Percentiles rank a stretch among this genome's conserved stretches.
phyloP scores from a whole-genome alignment of 2,113 vertebrate genomes.

The Mastomys natalensis region DNA sequence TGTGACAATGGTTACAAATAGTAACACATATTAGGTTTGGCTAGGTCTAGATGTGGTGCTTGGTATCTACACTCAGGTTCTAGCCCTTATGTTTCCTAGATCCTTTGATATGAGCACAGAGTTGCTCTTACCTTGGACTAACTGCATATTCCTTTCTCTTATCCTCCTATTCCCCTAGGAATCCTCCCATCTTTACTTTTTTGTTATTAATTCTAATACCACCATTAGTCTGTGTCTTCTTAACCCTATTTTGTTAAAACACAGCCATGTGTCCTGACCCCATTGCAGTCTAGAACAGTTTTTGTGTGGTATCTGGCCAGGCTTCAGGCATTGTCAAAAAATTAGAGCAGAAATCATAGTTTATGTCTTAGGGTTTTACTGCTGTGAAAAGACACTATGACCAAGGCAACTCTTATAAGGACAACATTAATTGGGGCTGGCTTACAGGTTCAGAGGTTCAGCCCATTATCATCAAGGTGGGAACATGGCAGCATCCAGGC shows the following conservation, averaged over 20 bases:
- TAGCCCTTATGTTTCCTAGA: neutral
- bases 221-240: neutral
- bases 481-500: too few species aligned
- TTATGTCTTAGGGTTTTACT: too few species aligned
- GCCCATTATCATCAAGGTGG: too few species aligned
- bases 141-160: neutral
- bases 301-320: neutral
- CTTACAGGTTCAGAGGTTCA: too few species aligned
- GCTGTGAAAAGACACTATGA: too few species aligned
- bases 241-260: neutral
- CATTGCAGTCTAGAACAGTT: neutral
- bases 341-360: neutral
- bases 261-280: neutral
- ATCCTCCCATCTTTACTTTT: neutral
- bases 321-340: neutral
- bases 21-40: neutral
- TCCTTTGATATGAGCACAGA: neutral
- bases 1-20: neutral
- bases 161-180: neutral
- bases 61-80: neutral
- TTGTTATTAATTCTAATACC: neutral
- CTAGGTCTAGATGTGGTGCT: neutral
- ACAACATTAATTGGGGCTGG: too few species aligned
- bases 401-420: too few species aligned
- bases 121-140: neutral